Percentiles rank a stretch among this genome's conserved stretches.
These are phyloP conservation scores for Neoniphon sammara DNA, from an alignment of 2,797 vertebrate genomes.

Conservation along the genomic window DNA sequence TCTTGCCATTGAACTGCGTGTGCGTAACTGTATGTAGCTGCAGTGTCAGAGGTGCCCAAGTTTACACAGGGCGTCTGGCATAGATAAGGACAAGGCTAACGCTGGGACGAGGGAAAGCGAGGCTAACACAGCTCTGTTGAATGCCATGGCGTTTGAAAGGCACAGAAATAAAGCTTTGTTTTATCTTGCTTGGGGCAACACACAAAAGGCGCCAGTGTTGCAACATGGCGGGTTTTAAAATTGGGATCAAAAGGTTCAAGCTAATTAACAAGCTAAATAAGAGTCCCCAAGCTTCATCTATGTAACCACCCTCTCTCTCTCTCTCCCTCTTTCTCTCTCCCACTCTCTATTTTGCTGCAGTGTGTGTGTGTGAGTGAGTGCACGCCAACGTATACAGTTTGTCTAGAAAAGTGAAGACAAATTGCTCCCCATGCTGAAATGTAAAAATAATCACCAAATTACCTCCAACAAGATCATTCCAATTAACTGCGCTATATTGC, in stretches of 20 bases:
- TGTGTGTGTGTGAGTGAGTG: slow-evolving; percentile 12
- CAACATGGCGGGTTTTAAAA: slow-evolving; percentile 82
- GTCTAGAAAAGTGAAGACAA: slow-evolving; percentile 60
- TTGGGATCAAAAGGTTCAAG: slow-evolving; percentile 86
- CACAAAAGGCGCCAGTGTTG: slow-evolving; percentile 76
- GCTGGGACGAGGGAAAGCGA: slow-evolving; percentile 31
- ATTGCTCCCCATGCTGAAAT: slow-evolving; percentile 64
- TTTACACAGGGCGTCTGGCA: slow-evolving; percentile 70
- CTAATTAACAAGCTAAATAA: slow-evolving; percentile 88
- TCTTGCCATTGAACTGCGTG: slow-evolving; percentile 63
- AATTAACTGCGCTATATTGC: slow-evolving; percentile 69
- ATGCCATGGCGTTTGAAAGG: slow-evolving; percentile 75
- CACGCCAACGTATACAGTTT: slow-evolving; percentile 49
- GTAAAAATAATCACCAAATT: slow-evolving; percentile 66
- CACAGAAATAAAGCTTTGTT: slow-evolving; percentile 71
- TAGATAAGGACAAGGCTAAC: slow-evolving; percentile 67
- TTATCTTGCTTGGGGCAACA: slow-evolving; percentile 79
- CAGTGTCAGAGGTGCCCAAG: slow-evolving; percentile 67
- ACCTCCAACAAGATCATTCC: slow-evolving; percentile 69
- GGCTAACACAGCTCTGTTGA: slow-evolving; percentile 58
- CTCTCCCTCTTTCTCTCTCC: slow-evolving; percentile 33
- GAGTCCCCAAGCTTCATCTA: slow-evolving; percentile 74
- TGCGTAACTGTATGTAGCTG: slow-evolving; percentile 51
- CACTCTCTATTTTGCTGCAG: slow-evolving; percentile 48
- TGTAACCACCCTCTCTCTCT: slow-evolving; percentile 51